Percentiles rank a stretch among this genome's conserved stretches.
phyloP scores from a whole-genome alignment of 2,888 invertebrate species.

The Calliphora vomitoria region DNA sequence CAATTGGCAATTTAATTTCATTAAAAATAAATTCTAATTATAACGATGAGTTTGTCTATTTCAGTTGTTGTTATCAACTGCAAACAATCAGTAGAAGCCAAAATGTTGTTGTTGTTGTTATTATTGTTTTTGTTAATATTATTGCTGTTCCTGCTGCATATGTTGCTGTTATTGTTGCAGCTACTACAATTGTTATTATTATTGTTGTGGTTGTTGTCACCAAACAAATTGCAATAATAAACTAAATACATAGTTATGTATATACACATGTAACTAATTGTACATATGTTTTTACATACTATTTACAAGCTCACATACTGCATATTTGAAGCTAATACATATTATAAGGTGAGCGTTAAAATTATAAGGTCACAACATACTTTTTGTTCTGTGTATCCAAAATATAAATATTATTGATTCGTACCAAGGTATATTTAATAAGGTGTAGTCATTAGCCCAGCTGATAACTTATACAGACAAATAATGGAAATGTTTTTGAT shows the following conservation, averaged over 20 bases:
- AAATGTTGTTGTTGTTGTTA: constrained; percentile 55
- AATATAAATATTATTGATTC: too few species aligned
- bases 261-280: neutral
- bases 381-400: too few species aligned
- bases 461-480: too few species aligned
- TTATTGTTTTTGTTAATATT: constrained; percentile 18
- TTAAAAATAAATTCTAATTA: constrained; percentile 82
- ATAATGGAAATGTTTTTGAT: too few species aligned
- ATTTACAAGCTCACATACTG: too few species aligned
- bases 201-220: constrained; percentile 71
- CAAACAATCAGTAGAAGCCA: constrained; percentile 77
- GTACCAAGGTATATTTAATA: too few species aligned
- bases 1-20: constrained; percentile 80
- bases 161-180: constrained; percentile 33
- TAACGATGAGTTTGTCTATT: constrained; percentile 78
- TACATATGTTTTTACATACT: neutral
- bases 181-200: constrained; percentile 39
- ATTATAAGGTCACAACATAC: too few species aligned
- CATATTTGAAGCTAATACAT: too few species aligned
- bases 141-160: constrained; percentile 7
- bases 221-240: constrained; percentile 73
- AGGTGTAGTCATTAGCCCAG: too few species aligned
- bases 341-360: too few species aligned
- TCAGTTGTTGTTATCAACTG: constrained; percentile 77
- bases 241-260: constrained; percentile 43